Evolutionary conservation across 1,140 invertebrate genomes (phyloP).

Genomic region (Melitaea cinxia): DNA sequence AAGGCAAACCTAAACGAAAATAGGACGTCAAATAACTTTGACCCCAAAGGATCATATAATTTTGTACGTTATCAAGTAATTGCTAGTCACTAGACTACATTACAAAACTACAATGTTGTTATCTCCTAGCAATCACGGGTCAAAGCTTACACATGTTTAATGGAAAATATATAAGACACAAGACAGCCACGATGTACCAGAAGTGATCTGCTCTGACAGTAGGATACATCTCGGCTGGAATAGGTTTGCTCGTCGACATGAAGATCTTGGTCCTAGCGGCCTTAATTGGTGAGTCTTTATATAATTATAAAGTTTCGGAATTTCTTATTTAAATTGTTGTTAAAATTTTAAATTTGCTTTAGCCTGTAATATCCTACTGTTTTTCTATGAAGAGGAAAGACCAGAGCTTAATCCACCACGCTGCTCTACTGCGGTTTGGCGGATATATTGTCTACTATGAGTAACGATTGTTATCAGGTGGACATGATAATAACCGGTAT

Average conservation of each 20-base stretch:
- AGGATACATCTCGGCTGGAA: constrained; percentile 31
- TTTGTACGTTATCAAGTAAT: background rate
- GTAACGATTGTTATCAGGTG: no score
- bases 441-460: no score
- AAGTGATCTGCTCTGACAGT: constrained; percentile 51
- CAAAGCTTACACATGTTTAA: constrained; percentile 47
- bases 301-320: no score
- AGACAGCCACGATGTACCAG: constrained; percentile 22
- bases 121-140: constrained; percentile 42
- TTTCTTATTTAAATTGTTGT: no score
- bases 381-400: no score
- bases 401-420: no score
- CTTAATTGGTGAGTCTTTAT: constrained; percentile 50
- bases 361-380: no score
- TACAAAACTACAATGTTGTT: constrained; percentile 46
- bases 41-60: background rate
- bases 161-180: constrained; percentile 49
- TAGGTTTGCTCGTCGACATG: constrained; percentile 41
- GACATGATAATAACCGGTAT: no score
- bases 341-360: no score
- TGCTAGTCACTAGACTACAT: background rate
- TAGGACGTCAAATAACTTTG: background rate
- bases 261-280: constrained; percentile 56
- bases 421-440: no score
- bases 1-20: background rate